Conservation (phyloP, 1,140 invertebrate genomes). For the Drosophila micromelanica region DNA sequence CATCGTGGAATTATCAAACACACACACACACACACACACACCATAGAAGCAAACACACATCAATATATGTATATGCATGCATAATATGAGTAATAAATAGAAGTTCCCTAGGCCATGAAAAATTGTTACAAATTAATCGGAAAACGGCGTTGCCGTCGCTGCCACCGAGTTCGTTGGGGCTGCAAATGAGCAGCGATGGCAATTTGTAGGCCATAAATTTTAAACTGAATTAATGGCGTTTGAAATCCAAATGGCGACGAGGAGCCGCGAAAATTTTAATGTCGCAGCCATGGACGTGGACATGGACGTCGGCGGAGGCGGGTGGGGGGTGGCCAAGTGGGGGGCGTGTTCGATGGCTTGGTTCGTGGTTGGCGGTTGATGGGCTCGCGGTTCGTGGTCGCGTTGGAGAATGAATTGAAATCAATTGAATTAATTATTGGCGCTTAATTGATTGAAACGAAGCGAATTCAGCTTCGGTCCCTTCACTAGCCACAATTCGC, state of each 20-base stretch:
- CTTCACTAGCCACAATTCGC: not conserved
- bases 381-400: slow-evolving; percentile 15
- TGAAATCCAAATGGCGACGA: slow-evolving; percentile 66
- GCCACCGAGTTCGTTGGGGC: slow-evolving; percentile 1
- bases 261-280: slow-evolving; percentile 39
- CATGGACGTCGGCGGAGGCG: not conserved
- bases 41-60: not conserved
- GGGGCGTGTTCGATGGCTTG: not conserved
- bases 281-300: slow-evolving; percentile 12
- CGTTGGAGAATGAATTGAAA: slow-evolving; percentile 69
- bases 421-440: slow-evolving; percentile 83
- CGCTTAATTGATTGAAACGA: slow-evolving; percentile 82
- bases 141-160: slow-evolving; percentile 15
- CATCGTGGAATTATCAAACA: slow-evolving; percentile 20
- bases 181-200: slow-evolving; percentile 44
- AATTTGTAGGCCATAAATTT: slow-evolving; percentile 77
- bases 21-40: slow-evolving; percentile 12
- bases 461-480: slow-evolving; percentile 51
- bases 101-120: slow-evolving; percentile 40
- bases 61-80: slow-evolving; percentile 13
- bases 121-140: slow-evolving; percentile 46
- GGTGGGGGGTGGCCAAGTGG: no score
- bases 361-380: slow-evolving; percentile 8
- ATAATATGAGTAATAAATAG: slow-evolving; percentile 50
- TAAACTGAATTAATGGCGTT: slow-evolving; percentile 76